These are phyloP conservation scores for Tragulus kanchil DNA, from an alignment of 2,113 vertebrate genomes.

Conservation along the genomic window DNA sequence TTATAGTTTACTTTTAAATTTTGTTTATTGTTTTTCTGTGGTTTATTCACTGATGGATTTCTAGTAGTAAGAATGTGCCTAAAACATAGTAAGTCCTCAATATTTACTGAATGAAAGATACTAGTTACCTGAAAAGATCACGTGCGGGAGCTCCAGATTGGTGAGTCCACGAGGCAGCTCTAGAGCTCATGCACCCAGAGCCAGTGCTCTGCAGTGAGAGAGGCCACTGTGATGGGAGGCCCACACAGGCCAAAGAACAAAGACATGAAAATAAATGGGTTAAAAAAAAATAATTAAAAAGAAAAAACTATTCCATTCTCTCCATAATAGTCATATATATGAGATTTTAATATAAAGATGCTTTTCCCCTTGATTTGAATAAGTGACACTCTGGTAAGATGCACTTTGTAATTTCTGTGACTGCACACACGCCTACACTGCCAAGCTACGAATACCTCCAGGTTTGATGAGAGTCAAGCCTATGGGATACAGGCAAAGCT, in stretches of 20 bases:
- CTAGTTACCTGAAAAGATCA: background rate
- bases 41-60: slow-evolving; percentile 6
- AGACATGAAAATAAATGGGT: too few relatives aligned
- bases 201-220: too few relatives aligned
- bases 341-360: slow-evolving; percentile 38
- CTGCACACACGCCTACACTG: background rate
- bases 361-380: background rate
- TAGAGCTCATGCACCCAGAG: too few relatives aligned
- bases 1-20: slow-evolving; percentile 12
- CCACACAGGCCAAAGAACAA: too few relatives aligned
- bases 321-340: background rate
- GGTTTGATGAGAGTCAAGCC: background rate
- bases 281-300: too few relatives aligned
- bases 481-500: background rate
- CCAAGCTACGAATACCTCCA: slow-evolving; percentile 60
- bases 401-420: slow-evolving; percentile 32
- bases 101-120: slow-evolving; percentile 32
- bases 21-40: background rate
- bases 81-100: background rate
- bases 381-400: slow-evolving; percentile 43
- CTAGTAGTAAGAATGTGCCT: background rate
- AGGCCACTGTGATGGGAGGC: too few relatives aligned
- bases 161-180: too few relatives aligned
- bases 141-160: too few relatives aligned
- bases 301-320: background rate